phyloP scores from a whole-genome alignment of 2,888 invertebrate species.

The Parthenolecanium corni region DNA sequence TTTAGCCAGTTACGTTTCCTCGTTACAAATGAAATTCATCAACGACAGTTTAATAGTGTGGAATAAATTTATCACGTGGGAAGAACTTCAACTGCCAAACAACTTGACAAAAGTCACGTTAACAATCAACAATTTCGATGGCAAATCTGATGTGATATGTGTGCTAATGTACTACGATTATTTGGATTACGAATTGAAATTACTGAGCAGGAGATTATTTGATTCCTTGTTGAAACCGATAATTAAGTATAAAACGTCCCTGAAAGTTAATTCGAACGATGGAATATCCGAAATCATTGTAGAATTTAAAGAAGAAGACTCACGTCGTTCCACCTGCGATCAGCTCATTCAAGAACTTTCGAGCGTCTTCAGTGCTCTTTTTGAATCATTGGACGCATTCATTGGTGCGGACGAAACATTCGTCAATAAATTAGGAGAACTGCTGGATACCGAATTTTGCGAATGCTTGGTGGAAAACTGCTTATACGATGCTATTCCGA shows the following conservation, averaged over 20 bases:
- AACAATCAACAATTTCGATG: conserved; percentile 34
- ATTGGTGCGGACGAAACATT: conserved; percentile 42
- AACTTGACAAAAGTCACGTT: conserved; percentile 11
- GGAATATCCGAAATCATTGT: conserved; percentile 33
- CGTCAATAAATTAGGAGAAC: conserved; percentile 44
- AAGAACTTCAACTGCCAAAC: conserved; percentile 34
- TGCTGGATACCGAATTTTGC: conserved; percentile 48
- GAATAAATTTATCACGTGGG: conserved; percentile 43
- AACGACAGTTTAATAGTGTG: conserved; percentile 44
- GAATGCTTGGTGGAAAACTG: conserved; percentile 59
- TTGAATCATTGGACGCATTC: conserved; percentile 45
- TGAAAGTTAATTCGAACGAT: conserved; percentile 40
- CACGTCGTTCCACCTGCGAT: conserved; percentile 41
- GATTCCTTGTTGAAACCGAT: conserved; percentile 48
- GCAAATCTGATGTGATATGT: conserved; percentile 36
- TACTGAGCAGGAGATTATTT: conserved; percentile 49
- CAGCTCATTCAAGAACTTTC: conserved; percentile 47
- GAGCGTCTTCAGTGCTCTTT: conserved; percentile 47
- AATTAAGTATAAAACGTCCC: conserved; percentile 43
- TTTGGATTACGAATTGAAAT: conserved; percentile 44
- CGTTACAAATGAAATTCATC: conserved; percentile 42
- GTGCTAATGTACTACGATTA: conserved; percentile 38
- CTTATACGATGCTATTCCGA: conserved; percentile 62
- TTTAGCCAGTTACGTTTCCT: conserved; percentile 42
- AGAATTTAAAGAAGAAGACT: conserved; percentile 31